phyloP scores from a whole-genome alignment of 2,797 vertebrate genomes.

The Pseudochirops cupreus region DNA sequence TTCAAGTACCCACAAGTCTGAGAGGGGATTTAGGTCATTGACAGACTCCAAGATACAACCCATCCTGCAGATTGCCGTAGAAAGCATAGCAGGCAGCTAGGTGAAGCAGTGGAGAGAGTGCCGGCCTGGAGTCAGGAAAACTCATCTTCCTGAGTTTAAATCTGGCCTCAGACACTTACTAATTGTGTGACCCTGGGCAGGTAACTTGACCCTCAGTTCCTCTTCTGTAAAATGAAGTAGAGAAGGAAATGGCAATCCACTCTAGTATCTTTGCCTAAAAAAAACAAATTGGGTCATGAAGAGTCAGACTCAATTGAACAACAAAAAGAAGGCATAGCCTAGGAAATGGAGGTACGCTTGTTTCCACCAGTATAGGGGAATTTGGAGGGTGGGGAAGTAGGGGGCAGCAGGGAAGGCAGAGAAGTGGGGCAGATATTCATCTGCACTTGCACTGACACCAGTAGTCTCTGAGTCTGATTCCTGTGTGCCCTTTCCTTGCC shows the following conservation, averaged over 20 bases:
- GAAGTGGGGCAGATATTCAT: not conserved
- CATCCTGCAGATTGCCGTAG: not conserved
- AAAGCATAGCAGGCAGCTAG: not conserved
- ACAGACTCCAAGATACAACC: not conserved
- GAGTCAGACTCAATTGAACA: not conserved
- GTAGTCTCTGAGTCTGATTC: not conserved
- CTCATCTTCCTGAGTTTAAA: not conserved
- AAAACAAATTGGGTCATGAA: not conserved
- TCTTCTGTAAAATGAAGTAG: not conserved
- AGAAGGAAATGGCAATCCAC: not conserved
- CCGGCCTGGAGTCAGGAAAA: not conserved
- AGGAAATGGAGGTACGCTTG: not conserved
- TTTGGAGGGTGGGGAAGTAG: accelerated
- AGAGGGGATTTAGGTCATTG: not conserved
- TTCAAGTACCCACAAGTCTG: not conserved
- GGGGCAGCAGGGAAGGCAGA: not conserved
- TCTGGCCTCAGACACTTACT: not conserved
- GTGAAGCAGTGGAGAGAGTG: not conserved
- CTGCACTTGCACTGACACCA: not conserved
- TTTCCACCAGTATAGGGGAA: not conserved
- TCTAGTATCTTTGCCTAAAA: not conserved
- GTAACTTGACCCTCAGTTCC: not conserved
- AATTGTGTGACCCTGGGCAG: not conserved
- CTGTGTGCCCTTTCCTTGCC: conserved; percentile 20
- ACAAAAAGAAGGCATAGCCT: not conserved